A percentile compares a stretch with the other conserved stretches of the same genome.
phyloP scores from a whole-genome alignment of 1,140 invertebrate species.

The Pantala flavescens region DNA sequence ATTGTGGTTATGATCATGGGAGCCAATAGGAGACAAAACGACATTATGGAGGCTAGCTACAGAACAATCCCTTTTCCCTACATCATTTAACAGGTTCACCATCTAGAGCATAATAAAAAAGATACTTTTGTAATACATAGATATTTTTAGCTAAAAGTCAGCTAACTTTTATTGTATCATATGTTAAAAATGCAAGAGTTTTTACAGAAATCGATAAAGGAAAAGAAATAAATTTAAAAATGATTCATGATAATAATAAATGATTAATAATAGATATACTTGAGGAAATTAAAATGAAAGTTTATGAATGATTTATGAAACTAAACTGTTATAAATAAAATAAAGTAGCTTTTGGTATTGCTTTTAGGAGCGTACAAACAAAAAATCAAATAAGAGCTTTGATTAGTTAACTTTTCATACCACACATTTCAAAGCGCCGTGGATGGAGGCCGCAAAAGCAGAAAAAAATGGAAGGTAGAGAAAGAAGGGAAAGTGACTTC shows the following conservation, averaged over 20 bases:
- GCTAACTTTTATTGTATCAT: neutral
- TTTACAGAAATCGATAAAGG: neutral
- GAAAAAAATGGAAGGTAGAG: conserved; percentile 6
- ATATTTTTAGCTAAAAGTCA: neutral
- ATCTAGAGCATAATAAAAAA: conserved; percentile 1
- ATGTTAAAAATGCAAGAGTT: neutral
- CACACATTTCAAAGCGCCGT: conserved; percentile 7
- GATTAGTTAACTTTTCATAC: conserved; percentile 1
- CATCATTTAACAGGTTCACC: neutral
- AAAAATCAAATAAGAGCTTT: neutral
- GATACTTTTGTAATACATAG: neutral
- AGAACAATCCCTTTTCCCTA: neutral
- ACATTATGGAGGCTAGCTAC: neutral
- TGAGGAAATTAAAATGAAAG: neutral
- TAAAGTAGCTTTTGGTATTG: neutral
- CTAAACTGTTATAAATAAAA: neutral
- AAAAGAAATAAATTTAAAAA: neutral
- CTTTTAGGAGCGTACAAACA: neutral
- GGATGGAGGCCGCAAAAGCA: conserved; percentile 6
- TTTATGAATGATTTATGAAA: neutral
- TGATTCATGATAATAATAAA: neutral
- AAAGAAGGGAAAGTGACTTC: neutral
- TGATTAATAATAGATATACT: neutral
- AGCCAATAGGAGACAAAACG: neutral
- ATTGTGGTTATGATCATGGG: neutral